phyloP scores from a whole-genome alignment of 1,140 invertebrate species.

The Papilio polyxenes region DNA sequence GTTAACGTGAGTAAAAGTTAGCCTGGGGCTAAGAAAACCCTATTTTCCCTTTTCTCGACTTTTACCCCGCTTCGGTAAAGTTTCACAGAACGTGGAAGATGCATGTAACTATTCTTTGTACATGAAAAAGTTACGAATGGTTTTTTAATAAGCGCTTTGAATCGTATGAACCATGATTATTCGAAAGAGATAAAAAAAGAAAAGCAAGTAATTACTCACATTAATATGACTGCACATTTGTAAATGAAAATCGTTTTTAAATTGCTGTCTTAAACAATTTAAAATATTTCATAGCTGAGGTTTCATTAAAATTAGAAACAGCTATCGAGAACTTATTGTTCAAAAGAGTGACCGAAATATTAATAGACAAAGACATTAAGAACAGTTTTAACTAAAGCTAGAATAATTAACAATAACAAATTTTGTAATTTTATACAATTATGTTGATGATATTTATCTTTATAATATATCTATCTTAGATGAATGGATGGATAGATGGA shows the following conservation, averaged over 20 bases:
- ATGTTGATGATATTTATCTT: background rate
- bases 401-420: background rate
- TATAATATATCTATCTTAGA: too few relatives aligned
- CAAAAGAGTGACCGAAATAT: too few relatives aligned
- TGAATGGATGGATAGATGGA: too few relatives aligned
- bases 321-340: background rate
- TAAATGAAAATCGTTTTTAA: background rate
- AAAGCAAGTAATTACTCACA: background rate
- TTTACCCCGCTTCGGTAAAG: background rate
- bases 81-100: background rate
- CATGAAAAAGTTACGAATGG: slow-evolving; percentile 10
- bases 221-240: background rate
- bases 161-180: background rate
- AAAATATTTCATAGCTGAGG: background rate
- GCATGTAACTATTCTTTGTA: slow-evolving; percentile 13
- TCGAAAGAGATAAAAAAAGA: background rate
- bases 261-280: background rate
- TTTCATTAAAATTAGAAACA: background rate
- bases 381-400: background rate
- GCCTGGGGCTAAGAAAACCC: slow-evolving; percentile 13
- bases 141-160: background rate
- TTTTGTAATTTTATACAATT: background rate
- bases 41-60: background rate
- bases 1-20: background rate
- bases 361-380: background rate